These are phyloP conservation scores for Ellobius talpinus DNA, from an alignment of 2,113 vertebrate species.

Conservation along the genomic window DNA sequence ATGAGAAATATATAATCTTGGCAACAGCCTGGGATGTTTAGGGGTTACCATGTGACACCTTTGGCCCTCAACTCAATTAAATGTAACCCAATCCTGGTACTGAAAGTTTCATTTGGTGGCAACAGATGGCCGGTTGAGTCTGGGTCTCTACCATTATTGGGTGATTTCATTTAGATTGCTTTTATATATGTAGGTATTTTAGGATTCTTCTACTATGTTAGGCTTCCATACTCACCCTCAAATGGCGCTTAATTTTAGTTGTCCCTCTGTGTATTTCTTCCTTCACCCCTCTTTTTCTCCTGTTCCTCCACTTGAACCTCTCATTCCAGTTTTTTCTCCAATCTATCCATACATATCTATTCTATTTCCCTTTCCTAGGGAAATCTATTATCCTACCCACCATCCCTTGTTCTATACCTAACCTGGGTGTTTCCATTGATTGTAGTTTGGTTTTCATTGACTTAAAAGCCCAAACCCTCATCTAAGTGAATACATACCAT, in stretches of 20 bases:
- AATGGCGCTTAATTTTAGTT: neutral
- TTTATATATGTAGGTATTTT: neutral
- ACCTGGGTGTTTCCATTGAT: neutral
- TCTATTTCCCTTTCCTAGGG: neutral
- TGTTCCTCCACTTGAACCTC: neutral
- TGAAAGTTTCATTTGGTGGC: neutral
- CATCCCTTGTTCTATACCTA: neutral
- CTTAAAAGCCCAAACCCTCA: neutral
- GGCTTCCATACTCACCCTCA: neutral
- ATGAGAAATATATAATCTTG: neutral
- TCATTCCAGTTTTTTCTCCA: neutral
- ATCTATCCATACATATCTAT: neutral
- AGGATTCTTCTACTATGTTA: neutral
- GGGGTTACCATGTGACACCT: neutral
- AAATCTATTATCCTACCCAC: neutral
- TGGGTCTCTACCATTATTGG: neutral
- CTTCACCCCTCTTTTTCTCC: neutral
- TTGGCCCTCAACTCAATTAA: neutral
- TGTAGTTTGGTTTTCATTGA: neutral
- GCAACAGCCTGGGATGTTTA: neutral
- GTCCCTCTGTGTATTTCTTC: neutral
- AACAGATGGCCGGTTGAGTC: neutral
- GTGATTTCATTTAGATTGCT: neutral
- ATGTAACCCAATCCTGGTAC: neutral
- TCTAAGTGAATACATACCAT: neutral